Base-by-base conservation (phyloP, 1,140 invertebrate species). In the Drosophila trapezifrons region DNA sequence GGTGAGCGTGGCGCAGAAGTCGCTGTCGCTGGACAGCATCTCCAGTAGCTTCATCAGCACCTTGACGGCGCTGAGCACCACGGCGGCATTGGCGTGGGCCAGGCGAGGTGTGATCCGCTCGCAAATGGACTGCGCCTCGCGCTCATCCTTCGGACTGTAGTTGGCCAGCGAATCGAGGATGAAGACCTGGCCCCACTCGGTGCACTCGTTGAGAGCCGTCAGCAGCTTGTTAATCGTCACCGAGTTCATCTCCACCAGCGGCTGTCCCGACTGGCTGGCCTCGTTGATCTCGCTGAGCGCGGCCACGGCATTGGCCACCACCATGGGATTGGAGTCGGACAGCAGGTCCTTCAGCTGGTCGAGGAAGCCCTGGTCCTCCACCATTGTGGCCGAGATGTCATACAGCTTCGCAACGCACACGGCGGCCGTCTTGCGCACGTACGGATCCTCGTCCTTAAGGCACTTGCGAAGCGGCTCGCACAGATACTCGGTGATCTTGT, bases 281-380 rank as follows among this genome's bases (percentile, higher is more conserved):
- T 99, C 99, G 92, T 99, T 98, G 79, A 99, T 99, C 93, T 99
- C 99, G 2, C 98, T 98, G 4, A 99, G 94, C 5, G 99, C 98
- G 32, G 99, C 99, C 0, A 99, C 99, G 5, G 99, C 99, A 94
- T 99, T 99, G 15, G 99, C 99, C 17, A 99, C 98, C 25, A 99
- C 99, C 99, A 99, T 99, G n/a, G 99, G 99, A 94, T 99, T 99
- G 0, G 98, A 99, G 93, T 99, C 99, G 22, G 98, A 99, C 9
- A 99, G 93, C 37, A 99, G 93, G 93, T 99, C 99, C 92, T 98
- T 98, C 13, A 99, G 93, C 80, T 99, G 97, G 93, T 99, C 99
- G 40, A 99, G 93, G 92, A 99, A 99, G 13, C 99, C 99, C 94
- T 99, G 97, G 84, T 92, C 91, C 62, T 92, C 91, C 25, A 92